Evolutionary conservation across 1,140 invertebrate species (phyloP), one percentile per base, ranked within the genome.

Genomic region (Leptoteleia sp.): DNA sequence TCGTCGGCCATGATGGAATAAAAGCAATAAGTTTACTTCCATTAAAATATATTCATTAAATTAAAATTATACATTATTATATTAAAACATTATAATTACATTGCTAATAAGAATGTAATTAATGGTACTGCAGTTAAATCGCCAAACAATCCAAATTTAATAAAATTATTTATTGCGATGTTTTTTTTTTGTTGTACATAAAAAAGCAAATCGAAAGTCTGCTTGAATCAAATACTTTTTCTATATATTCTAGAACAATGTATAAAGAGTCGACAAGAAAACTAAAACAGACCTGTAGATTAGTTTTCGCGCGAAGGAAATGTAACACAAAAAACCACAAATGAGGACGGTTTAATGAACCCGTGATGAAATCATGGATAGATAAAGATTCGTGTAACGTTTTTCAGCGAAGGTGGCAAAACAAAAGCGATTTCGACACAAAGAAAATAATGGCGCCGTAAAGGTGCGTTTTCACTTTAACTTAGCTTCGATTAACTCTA

Each of bases 1-100:
- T 25, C 40, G 52, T 71, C 84, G 54, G 84, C 84, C 84, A 85
- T 85, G 78, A 82, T 83, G 82, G 52, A 77, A 81, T 75, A 77
- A 40, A 43, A 59, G 61, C 55, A 59, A 45, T 65, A 47, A 37
- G 52, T n/a, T n/a, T n/a, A n/a, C n/a, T n/a, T n/a, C n/a, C n/a
- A n/a, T n/a, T n/a, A n/a, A n/a, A n/a, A n/a, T n/a, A 59, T 25
- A 45, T 33, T 75, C 33, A 38, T 50, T 70, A 55, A 40, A 64
- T 17, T 25, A 31, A 4, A 45, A 71, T n/a, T n/a, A n/a, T n/a
- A n/a, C n/a, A 77, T 43, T 27, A 57, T 19, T 31, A 47, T 25
- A n/a, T 13, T 9, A 6, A 22, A 22, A 5, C 5, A 22, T 5
- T 22, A 5, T 22, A 22, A 22, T 22, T 22, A n/a, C n/a, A n/a